These are phyloP conservation scores for Sebastes hubbsi DNA, from an alignment of 2,797 vertebrate species.

Conservation along the genomic window DNA sequence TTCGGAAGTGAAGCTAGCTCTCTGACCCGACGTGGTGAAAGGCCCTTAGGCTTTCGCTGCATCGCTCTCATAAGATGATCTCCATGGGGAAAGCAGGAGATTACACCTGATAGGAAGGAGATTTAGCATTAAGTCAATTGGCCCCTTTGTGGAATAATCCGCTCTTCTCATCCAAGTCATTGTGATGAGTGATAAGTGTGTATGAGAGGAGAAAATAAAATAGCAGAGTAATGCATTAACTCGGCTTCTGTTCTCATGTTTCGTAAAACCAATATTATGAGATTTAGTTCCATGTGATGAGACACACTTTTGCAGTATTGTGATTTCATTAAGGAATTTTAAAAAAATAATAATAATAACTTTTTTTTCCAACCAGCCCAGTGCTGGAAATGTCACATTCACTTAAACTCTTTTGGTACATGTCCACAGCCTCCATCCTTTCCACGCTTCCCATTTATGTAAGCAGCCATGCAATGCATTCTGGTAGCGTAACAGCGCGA, in stretches of 20 bases:
- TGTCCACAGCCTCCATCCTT: too few relatives aligned
- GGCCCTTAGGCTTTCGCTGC: constrained; percentile 27
- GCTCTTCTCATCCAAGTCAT: constrained; percentile 37
- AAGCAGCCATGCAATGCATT: too few relatives aligned
- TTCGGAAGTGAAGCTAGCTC: constrained; percentile 63
- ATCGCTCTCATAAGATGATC: constrained; percentile 47
- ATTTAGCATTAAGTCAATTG: constrained; percentile 49
- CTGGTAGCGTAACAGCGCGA: too few relatives aligned
- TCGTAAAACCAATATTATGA: constrained; percentile 13
- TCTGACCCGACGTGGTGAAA: constrained; percentile 45
- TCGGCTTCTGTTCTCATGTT: constrained; percentile 13
- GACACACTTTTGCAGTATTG: background rate
- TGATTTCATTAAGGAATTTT: background rate
- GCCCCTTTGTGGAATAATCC: constrained; percentile 62
- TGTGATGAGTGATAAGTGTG: constrained; percentile 48
- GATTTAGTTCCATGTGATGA: constrained; percentile 12
- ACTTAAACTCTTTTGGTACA: background rate
- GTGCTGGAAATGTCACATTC: background rate
- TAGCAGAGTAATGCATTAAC: background rate
- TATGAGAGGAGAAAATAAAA: background rate
- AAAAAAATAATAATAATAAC: background rate
- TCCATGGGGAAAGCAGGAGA: constrained; percentile 46
- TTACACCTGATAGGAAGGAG: constrained; percentile 64
- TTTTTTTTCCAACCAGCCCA: background rate
- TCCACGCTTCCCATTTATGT: too few relatives aligned